phyloP scores from a whole-genome alignment of 2,113 vertebrate species.

The Rousettus leschenaultii region DNA sequence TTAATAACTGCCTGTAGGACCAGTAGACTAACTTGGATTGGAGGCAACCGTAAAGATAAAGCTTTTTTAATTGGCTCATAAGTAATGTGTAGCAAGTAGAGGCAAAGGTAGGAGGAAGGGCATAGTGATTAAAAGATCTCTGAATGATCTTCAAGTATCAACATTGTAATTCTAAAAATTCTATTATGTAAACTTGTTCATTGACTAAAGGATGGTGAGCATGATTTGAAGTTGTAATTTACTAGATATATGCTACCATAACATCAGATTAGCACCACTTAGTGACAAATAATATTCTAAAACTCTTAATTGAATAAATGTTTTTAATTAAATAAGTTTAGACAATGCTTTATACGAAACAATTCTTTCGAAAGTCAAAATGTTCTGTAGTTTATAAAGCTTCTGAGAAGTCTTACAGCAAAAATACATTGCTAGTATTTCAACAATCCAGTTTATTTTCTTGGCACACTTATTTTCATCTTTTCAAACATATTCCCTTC shows the following conservation, averaged over 20 bases:
- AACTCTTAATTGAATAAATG: not conserved
- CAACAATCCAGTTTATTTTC: not conserved
- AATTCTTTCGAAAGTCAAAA: not conserved
- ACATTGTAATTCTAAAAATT: not conserved
- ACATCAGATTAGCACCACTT: not conserved
- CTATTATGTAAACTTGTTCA: not conserved
- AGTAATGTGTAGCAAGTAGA: not conserved
- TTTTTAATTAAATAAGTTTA: constrained; percentile 22
- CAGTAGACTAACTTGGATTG: not conserved
- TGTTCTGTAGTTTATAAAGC: not conserved
- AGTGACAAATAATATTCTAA: not conserved
- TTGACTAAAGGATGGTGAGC: not conserved
- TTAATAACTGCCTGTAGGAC: fast-evolving
- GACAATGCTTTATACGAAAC: not conserved
- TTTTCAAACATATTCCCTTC: not conserved
- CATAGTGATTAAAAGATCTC: not conserved
- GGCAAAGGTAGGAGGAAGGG: not conserved
- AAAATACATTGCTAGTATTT: not conserved
- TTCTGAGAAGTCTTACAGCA: not conserved
- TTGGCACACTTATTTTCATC: not conserved
- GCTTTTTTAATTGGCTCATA: not conserved
- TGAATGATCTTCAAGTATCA: not conserved
- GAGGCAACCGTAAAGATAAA: not conserved
- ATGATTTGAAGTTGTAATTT: not conserved
- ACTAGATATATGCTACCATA: not conserved